These are phyloP conservation scores for Pilophorus perplexus DNA, from an alignment of 2,888 invertebrate species.

Conservation along the genomic window DNA sequence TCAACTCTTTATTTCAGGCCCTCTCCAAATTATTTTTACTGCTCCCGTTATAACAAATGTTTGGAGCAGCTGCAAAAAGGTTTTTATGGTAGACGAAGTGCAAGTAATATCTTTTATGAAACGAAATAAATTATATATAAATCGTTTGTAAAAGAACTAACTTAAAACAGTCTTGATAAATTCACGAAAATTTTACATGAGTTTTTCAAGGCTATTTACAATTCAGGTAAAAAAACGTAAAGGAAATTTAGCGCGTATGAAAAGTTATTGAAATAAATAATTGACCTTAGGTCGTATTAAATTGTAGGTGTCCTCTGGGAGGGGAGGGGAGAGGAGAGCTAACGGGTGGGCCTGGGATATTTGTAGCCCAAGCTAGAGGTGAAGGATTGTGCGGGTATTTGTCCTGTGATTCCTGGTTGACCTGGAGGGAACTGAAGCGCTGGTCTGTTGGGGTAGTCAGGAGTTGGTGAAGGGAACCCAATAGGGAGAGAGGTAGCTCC, in stretches of 20 bases:
- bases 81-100: too few relatives aligned
- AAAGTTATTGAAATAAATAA: slow-evolving; percentile 38
- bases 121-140: too few relatives aligned
- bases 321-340: too few relatives aligned
- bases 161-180: too few relatives aligned
- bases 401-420: slow-evolving; percentile 51
- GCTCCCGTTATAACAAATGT: too few relatives aligned
- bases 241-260: not conserved
- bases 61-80: too few relatives aligned
- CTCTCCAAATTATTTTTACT: too few relatives aligned
- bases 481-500: slow-evolving; percentile 49
- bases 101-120: slow-evolving; percentile 23
- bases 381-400: slow-evolving; percentile 48
- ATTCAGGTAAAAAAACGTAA: slow-evolving; percentile 4
- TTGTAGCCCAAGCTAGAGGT: slow-evolving; percentile 54
- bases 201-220: slow-evolving; percentile 25
- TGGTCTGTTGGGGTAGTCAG: too few relatives aligned
- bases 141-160: too few relatives aligned
- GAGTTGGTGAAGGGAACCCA: too few relatives aligned
- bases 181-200: too few relatives aligned
- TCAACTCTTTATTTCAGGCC: too few relatives aligned
- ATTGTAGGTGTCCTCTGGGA: not conserved
- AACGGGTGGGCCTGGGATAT: slow-evolving; percentile 54
- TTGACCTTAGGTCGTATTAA: slow-evolving; percentile 38
- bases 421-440: slow-evolving; percentile 26